Evolutionary conservation across 2,113 vertebrate species (phyloP).

Genomic region (Corythornis madagascariensis): DNA sequence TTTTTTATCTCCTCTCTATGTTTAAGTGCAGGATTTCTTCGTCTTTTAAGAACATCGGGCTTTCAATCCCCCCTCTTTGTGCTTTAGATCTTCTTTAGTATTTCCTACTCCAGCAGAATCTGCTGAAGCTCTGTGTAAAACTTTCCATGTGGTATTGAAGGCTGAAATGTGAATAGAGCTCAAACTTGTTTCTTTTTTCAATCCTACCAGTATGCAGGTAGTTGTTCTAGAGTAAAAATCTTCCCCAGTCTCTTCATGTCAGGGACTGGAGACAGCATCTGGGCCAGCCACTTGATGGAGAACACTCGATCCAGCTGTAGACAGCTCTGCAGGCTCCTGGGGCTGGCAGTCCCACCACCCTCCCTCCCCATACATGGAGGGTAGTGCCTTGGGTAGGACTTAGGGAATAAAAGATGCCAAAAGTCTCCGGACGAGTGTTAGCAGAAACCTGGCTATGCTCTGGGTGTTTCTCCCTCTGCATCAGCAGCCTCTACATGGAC

Average conservation of each 20-base stretch:
- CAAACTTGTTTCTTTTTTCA: not conserved
- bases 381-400: not conserved
- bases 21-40: not conserved
- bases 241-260: not conserved
- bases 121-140: conserved; percentile 25
- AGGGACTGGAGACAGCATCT: not conserved
- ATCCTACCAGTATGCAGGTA: not conserved
- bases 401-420: not conserved
- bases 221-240: not conserved
- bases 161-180: not conserved
- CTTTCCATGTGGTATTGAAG: not conserved
- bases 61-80: not conserved
- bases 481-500: not conserved
- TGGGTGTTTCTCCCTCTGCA: not conserved
- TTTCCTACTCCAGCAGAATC: conserved; percentile 14
- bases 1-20: not conserved
- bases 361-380: accelerated
- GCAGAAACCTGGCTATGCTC: not conserved
- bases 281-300: not conserved
- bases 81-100: not conserved
- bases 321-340: accelerated
- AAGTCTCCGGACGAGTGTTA: not conserved
- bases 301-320: accelerated
- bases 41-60: not conserved
- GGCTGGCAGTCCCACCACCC: not conserved